Conservation (phyloP, 1,140 invertebrate species). For the Dendroctonus ponderosae region DNA sequence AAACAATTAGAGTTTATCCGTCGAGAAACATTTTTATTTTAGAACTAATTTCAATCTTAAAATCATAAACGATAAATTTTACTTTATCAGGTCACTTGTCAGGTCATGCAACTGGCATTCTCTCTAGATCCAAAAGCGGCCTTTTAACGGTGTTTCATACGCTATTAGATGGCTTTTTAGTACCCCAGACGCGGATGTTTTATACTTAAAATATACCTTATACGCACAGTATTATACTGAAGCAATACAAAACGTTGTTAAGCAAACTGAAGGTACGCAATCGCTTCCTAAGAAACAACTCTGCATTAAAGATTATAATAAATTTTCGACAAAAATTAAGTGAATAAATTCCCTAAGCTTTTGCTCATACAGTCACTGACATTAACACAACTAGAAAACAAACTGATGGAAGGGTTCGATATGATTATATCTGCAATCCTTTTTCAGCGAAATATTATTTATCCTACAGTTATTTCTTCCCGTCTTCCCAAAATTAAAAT, state of each 20-base stretch:
- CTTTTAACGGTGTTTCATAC: conserved; percentile 42
- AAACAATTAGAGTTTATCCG: too few relatives aligned
- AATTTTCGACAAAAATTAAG: too few relatives aligned
- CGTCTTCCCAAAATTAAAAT: conserved; percentile 10
- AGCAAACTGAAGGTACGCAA: too few relatives aligned
- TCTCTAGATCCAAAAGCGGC: conserved; percentile 30
- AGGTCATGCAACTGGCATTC: conserved; percentile 14
- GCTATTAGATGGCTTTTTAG: conserved; percentile 48
- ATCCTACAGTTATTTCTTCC: conserved; percentile 23
- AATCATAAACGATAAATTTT: conserved; percentile 21
- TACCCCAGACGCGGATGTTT: conserved; percentile 40
- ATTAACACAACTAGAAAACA: conserved; percentile 12
- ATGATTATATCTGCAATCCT: conserved; percentile 24
- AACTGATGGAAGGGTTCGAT: conserved; percentile 28
- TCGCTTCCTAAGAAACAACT: too few relatives aligned
- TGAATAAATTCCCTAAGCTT: too few relatives aligned
- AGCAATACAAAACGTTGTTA: too few relatives aligned
- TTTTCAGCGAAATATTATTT: conserved; percentile 32
- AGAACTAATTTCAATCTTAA: too few relatives aligned
- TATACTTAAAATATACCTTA: too few relatives aligned
- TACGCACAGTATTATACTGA: conserved; percentile 43
- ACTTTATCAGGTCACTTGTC: conserved; percentile 32
- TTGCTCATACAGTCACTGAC: too few relatives aligned
- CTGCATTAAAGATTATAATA: too few relatives aligned
- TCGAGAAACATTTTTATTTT: too few relatives aligned